phyloP scores from a whole-genome alignment of 2,113 vertebrate genomes.

The Ctenomys sociabilis region DNA sequence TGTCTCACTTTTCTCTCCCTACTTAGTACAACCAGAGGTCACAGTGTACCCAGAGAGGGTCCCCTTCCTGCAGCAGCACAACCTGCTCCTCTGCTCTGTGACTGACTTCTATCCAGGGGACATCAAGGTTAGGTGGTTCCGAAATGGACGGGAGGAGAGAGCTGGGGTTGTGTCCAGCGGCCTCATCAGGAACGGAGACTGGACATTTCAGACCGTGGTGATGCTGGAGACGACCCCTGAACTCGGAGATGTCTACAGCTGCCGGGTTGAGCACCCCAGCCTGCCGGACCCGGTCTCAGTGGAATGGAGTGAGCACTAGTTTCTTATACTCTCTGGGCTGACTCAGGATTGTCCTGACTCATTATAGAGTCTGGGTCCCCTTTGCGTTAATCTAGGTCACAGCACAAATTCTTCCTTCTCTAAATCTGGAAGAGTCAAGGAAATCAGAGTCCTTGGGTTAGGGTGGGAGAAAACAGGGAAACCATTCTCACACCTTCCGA shows the following conservation, averaged over 20 bases:
- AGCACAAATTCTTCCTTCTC: neutral
- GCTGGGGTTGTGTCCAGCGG: conserved; percentile 48
- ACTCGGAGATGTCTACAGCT: conserved; percentile 84
- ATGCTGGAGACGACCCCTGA: conserved; percentile 76
- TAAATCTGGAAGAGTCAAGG: neutral
- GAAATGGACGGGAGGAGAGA: conserved; percentile 63
- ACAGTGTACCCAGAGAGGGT: conserved; percentile 63
- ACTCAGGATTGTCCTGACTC: neutral
- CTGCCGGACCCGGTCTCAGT: conserved; percentile 39
- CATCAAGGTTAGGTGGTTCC: conserved; percentile 64
- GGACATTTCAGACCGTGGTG: conserved; percentile 65
- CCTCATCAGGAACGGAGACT: conserved; percentile 60
- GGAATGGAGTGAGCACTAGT: conserved; percentile 72
- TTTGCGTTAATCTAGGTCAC: neutral
- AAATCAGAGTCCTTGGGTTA: neutral
- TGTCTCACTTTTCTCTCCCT: neutral
- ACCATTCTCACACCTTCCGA: neutral
- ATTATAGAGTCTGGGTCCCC: neutral
- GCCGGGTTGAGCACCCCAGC: conserved; percentile 75
- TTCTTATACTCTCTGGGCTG: neutral
- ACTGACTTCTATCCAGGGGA: conserved; percentile 81
- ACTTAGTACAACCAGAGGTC: conserved; percentile 72
- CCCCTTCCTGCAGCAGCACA: conserved; percentile 36
- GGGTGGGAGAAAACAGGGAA: neutral
- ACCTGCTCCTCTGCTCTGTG: conserved; percentile 80